Base-by-base conservation (phyloP, 2,797 vertebrate genomes). In the Gephyroberyx darwinii region DNA sequence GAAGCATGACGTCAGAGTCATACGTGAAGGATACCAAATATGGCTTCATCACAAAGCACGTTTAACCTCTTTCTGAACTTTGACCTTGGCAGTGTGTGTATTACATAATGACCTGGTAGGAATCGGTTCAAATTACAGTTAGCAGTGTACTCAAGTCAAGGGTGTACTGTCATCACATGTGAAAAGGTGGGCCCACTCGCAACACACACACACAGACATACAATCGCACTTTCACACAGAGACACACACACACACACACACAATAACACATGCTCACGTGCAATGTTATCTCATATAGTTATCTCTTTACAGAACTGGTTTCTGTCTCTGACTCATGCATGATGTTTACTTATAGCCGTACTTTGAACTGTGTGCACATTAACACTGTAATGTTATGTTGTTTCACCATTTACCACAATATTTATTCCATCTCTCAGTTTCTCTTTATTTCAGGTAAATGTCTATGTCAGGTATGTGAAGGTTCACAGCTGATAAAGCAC, bases 251-350 rank as follows among this genome's bases (percentile, higher is more conserved):
- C 12, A 41, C 12, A 41, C 4, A 2, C 7, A 1, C 30, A 74
- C 17, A 66, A 77, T 37, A 14, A 68, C 56, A 59, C 22, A 60
- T 43, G 69, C n/a, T 5, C 7, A 45, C 17, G 48, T 39, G 9
- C 6, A 68, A 19, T 35, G 30, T 61, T 71, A 78, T 71, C 58
- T 64, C 33, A 17, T 52, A 41, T 12, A 53, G 16, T 53, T 59
- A 70, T 68, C 10, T 39, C 8, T 39, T 41, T 86, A 63, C 52
- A 64, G n/a, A 79, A 72, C 12, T 33, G 14, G 20, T 76, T 78
- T 53, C 63, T 68, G 47, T 43, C 35, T 39, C 9, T 76, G 78
- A 81, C 76, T 78, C 63, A 73, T 79, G 52, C 63, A 73, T 79
- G 52, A 26, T 79, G 52, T 73, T 79, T 82, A 76, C 62, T 58